Conservation (phyloP, 2,797 vertebrate genomes). For the Silurus lanzhouensis region DNA sequence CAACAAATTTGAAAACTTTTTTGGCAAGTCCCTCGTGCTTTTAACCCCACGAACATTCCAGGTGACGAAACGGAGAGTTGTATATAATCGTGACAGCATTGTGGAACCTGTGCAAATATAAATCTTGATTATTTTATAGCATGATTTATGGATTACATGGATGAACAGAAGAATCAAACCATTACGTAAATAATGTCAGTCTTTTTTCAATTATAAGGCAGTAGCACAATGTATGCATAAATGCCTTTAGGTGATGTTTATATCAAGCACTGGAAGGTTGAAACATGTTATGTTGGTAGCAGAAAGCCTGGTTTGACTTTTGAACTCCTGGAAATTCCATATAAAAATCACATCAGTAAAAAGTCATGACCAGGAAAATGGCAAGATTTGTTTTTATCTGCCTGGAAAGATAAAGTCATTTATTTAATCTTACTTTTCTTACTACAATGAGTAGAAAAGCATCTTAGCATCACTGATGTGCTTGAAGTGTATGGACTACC, state of each 20-base stretch:
- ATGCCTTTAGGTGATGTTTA: no score
- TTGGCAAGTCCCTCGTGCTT: neutral
- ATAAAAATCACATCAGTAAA: no score
- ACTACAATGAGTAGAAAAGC: no score
- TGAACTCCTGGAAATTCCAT: no score
- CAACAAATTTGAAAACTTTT: slow-evolving; percentile 2
- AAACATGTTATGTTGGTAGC: no score
- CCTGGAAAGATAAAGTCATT: neutral
- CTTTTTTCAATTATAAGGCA: no score
- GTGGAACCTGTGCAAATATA: neutral
- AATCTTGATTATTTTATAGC: neutral
- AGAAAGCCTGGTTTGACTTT: no score
- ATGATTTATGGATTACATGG: neutral
- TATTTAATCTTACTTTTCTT: no score
- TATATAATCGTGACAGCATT: neutral
- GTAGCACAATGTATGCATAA: no score
- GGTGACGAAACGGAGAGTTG: slow-evolving; percentile 12
- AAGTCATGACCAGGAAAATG: neutral
- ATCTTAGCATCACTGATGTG: no score
- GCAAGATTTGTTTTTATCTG: neutral
- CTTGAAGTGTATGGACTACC: no score
- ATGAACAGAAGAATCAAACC: neutral
- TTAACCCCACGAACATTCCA: slow-evolving; percentile 45
- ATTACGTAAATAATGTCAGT: neutral
- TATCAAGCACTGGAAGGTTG: no score